Evolutionary conservation across 2,888 invertebrate species (phyloP).

Genomic region (Strigamia crassipes): DNA sequence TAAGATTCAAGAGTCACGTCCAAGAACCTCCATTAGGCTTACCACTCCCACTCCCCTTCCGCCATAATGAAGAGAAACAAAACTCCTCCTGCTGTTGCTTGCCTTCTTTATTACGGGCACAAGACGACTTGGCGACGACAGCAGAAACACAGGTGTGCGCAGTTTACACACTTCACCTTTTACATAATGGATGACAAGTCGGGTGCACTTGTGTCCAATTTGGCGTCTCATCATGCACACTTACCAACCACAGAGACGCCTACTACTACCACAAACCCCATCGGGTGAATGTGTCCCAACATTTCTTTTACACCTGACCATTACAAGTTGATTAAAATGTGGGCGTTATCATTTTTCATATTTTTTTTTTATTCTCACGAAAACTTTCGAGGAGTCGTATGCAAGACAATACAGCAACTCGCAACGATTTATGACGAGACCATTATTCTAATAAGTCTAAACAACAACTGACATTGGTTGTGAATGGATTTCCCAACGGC

Average conservation of each 20-base stretch:
- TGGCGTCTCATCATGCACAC: constrained; percentile 42
- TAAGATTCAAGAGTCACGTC: constrained; percentile 42
- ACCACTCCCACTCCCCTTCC: constrained; percentile 28
- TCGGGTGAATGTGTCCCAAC: constrained; percentile 27
- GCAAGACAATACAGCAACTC: background rate
- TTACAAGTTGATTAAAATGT: constrained; percentile 29
- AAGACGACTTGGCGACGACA: constrained; percentile 38
- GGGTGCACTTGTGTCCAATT: constrained; percentile 39
- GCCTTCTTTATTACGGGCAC: constrained; percentile 37
- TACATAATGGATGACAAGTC: constrained; percentile 42
- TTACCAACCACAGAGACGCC: constrained; percentile 37
- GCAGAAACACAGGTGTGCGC: constrained; percentile 38
- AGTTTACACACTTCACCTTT: constrained; percentile 42
- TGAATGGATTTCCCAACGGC: constrained; percentile 4
- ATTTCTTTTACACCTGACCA: constrained; percentile 1
- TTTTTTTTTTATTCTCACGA: constrained; percentile 5
- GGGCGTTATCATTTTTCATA: background rate
- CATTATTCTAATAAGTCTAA: constrained; percentile 11
- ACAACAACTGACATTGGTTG: background rate
- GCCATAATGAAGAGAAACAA: constrained; percentile 42
- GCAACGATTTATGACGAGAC: background rate
- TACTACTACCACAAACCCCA: constrained; percentile 28
- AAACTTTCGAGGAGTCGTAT: background rate
- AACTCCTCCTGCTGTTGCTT: constrained; percentile 40
- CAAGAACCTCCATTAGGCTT: constrained; percentile 35